Conservation (phyloP, 1,140 invertebrate genomes). For the Drosophila burlai region DNA sequence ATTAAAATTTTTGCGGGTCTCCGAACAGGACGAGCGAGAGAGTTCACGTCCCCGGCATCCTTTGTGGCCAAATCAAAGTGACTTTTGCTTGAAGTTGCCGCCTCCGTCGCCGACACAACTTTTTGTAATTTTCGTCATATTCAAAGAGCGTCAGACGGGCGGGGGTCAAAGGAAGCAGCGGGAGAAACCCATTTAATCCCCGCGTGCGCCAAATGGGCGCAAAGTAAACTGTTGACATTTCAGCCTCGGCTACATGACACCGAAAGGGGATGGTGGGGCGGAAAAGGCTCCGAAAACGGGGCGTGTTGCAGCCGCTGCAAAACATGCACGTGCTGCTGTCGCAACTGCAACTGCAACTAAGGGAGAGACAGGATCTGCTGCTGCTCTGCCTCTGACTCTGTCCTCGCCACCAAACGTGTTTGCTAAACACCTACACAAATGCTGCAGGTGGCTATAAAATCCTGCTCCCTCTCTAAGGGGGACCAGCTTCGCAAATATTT, state of each 20-base stretch:
- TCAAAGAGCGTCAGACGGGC: conserved; percentile 13
- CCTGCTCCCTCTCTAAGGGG: background rate
- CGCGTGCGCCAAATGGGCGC: conserved; percentile 70
- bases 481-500: conserved; percentile 71
- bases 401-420: conserved; percentile 57
- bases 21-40: background rate
- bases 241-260: conserved; percentile 69
- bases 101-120: conserved; percentile 27
- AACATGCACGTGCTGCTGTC: conserved; percentile 59
- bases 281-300: background rate
- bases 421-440: conserved; percentile 81
- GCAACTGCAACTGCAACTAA: conserved; percentile 54
- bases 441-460: conserved; percentile 30
- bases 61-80: conserved; percentile 53
- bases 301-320: conserved; percentile 44
- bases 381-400: background rate
- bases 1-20: conserved; percentile 38
- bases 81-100: conserved; percentile 69
- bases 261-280: background rate
- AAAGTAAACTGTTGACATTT: conserved; percentile 83
- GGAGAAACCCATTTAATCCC: conserved; percentile 78
- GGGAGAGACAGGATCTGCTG: conserved; percentile 55
- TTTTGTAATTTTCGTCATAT: conserved; percentile 71
- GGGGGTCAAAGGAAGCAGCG: conserved; percentile 52
- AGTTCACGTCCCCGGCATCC: conserved; percentile 8